Evolutionary conservation across 2,113 vertebrate genomes (phyloP), one percentile per base, ranked within the genome.

Genomic region (Alethe castanea): DNA sequence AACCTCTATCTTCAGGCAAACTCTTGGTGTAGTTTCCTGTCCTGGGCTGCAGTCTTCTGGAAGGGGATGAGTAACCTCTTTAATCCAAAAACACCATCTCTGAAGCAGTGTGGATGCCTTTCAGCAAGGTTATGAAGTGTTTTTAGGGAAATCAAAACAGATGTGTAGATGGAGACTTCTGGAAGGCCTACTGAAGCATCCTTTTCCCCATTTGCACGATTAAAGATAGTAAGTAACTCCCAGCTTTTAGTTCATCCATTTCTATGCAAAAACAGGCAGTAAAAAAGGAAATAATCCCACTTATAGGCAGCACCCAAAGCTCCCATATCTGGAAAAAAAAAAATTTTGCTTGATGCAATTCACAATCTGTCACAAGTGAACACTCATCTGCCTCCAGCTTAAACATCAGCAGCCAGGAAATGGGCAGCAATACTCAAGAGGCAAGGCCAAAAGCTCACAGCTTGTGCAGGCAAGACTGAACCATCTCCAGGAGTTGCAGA

Each of bases 401-500:
- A 83, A 95, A 67, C 90, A 67, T 62, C 40, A 78, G 85, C 82
- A 94, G 67, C 85, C 86, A 88, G 83, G 74, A 23, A 42, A 83
- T 20, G 4, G 64, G 92, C 94, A 96, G 76, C 74, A 93, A 24
- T 47, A 83, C 69, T 78, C 67, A 83, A 80, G 85, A 80, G 79
- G 76, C 88, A 86, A 90, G 85, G 93, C 66, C 79, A 93, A 86
- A 94, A 94, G 86, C 82, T 94, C 3, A 2, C 23, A 90, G 87
- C 52, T 86, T 33, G 52, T 60, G 56, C 67, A 88, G 85, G 92
- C 86, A 88, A 92, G 93, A 71, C 36, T 47, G 86, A 96, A 83
- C 56, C 92, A 80, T 38, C 90, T 88, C 85, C 80, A 65, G 88
- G 45, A 86, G 86, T 20, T 74, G 86, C 80, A 95, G 76, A 88